Evolutionary conservation across 2,113 vertebrate species (phyloP), one percentile per base, ranked within the genome.

Genomic region (Upupa epops): DNA sequence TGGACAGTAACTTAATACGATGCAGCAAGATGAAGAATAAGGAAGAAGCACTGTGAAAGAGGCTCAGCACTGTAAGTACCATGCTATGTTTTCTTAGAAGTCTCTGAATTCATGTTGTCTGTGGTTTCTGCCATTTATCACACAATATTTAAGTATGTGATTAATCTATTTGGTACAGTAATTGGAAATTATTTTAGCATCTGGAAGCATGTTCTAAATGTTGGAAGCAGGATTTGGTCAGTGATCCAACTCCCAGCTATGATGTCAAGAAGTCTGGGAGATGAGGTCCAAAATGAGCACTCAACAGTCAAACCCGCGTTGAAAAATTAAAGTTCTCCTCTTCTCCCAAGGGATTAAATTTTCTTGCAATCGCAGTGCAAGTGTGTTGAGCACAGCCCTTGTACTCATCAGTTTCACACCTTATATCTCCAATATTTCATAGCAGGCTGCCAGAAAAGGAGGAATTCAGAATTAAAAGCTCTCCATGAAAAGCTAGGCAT

Each of bases 51-150:
- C 25, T 24, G 9, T 58, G 60, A 71, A 72, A 36, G 65, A 51
- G 17, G n/a, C 45, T 59, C 61, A 56, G 55, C 66, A 52, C 40
- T 48, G 93, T 96, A 90, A 97, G 96, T 96, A 96, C 16, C 12
- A 21, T 37, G 37, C 21, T 32, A 34, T 40, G 37, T 19, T 70
- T 49, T 65, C 66, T 72, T 46, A 61, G 6, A 79, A 88, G 29
- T 65, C 32, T 83, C 90, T 80, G 59, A 73, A 66, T 49, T 72
- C 9, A 40, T 36, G 14, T 55, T 80, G 17, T 29, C 14, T 84
- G 48, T 91, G 42, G 63, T 75, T 32, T 25, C 15, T 82, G 21
- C 3, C 28, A 32, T 91, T 82, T 77, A 84, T 9, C 63, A 29
- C 17, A 63, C 8, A 32, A 9, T n/a, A 63, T 56, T 63, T 65